Conservation (phyloP, 2,797 vertebrate genomes). For the Thamnophis elegans region DNA sequence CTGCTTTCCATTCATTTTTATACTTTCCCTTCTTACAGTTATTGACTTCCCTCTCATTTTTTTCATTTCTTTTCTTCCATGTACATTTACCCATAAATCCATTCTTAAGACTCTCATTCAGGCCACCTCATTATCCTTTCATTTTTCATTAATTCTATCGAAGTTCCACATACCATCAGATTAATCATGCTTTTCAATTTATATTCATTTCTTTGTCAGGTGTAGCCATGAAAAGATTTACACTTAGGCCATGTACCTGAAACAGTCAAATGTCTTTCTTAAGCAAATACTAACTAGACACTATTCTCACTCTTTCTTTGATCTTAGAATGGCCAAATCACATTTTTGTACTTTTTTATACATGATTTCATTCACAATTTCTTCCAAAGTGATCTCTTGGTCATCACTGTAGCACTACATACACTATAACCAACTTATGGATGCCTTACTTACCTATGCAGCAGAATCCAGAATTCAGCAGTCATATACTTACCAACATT, state of each 20-base stretch:
- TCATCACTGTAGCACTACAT: neutral
- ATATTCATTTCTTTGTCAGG: neutral
- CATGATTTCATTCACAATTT: neutral
- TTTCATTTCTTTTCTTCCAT: neutral
- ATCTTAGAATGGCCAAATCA: neutral
- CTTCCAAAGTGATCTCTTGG: neutral
- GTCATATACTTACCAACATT: neutral
- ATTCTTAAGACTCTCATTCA: neutral
- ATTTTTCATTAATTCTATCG: neutral
- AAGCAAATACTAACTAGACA: neutral
- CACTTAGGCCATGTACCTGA: neutral
- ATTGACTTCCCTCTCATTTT: neutral
- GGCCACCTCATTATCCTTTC: neutral
- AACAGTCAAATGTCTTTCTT: neutral
- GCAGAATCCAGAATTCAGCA: neutral
- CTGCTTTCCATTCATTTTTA: neutral
- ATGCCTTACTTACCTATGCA: neutral
- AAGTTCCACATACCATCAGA: neutral
- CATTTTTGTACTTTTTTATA: neutral
- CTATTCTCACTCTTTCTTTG: neutral
- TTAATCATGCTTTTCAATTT: neutral
- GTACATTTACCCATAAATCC: neutral
- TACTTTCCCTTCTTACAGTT: neutral
- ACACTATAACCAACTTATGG: neutral
- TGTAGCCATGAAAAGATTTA: neutral